Conservation (phyloP, 2,888 invertebrate genomes). For the Tricholauxania praeusta region DNA sequence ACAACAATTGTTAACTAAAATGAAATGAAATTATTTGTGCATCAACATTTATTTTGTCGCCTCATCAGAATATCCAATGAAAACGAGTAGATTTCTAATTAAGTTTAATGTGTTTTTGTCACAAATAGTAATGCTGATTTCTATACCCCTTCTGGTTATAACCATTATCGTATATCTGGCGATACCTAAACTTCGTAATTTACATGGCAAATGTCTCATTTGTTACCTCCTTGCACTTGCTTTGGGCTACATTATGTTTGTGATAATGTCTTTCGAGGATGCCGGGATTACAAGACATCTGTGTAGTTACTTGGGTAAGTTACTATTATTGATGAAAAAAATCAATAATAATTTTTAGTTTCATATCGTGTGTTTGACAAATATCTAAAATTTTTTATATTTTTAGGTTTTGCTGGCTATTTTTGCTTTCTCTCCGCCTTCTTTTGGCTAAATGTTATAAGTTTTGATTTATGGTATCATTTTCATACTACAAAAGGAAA, state of each 20-base stretch:
- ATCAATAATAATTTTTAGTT: no score
- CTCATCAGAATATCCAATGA: no score
- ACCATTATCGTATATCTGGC: conserved; percentile 78
- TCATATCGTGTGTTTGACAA: no score
- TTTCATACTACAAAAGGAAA: conserved; percentile 49
- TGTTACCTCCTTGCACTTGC: conserved; percentile 76
- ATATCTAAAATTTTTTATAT: no score
- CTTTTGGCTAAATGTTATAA: conserved; percentile 90
- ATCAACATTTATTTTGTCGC: no score
- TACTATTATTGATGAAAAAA: no score
- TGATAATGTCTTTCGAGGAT: conserved; percentile 69
- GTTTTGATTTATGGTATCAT: conserved; percentile 81
- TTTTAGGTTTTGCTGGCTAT: conserved; percentile 66
- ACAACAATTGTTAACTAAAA: no score
- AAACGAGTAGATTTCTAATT: no score
- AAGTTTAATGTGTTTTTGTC: conserved; percentile 51
- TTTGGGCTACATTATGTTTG: conserved; percentile 73
- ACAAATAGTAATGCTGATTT: conserved; percentile 73
- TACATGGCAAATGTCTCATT: conserved; percentile 81
- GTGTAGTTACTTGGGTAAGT: conserved; percentile 63
- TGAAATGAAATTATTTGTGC: no score
- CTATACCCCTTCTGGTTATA: conserved; percentile 76
- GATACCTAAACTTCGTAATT: conserved; percentile 76
- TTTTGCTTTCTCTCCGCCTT: conserved; percentile 83
- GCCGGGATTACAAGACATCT: conserved; percentile 30